Evolutionary conservation across 2,113 vertebrate species (phyloP).

Genomic region (Pedetes capensis): DNA sequence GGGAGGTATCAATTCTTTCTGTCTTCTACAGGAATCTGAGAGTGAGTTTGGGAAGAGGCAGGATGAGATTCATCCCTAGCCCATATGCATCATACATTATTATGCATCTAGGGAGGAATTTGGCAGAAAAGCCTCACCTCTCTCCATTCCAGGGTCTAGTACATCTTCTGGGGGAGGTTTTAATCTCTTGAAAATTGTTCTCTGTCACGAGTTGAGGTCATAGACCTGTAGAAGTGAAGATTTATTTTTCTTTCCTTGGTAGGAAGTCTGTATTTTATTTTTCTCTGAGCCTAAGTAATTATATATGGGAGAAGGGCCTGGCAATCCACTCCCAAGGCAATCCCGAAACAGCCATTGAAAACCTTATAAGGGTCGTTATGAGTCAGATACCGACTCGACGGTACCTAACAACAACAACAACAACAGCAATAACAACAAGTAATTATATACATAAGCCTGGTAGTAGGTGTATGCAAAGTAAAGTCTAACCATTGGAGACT

Average conservation of each 20-base stretch:
- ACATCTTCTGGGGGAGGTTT: neutral
- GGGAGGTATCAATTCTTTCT: neutral
- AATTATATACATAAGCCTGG: neutral
- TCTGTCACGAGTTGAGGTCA: neutral
- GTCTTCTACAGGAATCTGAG: neutral
- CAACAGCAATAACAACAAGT: too few species aligned
- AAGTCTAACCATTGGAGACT: neutral
- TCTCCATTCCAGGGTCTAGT: neutral
- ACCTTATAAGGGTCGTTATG: too few species aligned
- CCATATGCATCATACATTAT: neutral
- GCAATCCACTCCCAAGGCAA: too few species aligned
- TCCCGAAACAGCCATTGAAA: too few species aligned
- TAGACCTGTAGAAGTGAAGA: neutral
- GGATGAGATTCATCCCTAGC: neutral
- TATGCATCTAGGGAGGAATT: too few species aligned
- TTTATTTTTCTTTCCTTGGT: too few species aligned
- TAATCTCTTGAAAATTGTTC: neutral
- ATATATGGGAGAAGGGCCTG: too few species aligned
- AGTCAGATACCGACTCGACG: too few species aligned
- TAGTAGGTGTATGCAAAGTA: neutral
- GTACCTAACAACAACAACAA: too few species aligned
- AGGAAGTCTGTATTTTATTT: neutral
- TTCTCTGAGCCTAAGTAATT: neutral
- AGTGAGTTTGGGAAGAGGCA: neutral
- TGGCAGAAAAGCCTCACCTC: neutral